Percentiles rank a stretch among this genome's conserved stretches.
Evolutionary conservation across 2,888 invertebrate genomes (phyloP).

Genomic region (Rhopalosiphum nymphaeae): DNA sequence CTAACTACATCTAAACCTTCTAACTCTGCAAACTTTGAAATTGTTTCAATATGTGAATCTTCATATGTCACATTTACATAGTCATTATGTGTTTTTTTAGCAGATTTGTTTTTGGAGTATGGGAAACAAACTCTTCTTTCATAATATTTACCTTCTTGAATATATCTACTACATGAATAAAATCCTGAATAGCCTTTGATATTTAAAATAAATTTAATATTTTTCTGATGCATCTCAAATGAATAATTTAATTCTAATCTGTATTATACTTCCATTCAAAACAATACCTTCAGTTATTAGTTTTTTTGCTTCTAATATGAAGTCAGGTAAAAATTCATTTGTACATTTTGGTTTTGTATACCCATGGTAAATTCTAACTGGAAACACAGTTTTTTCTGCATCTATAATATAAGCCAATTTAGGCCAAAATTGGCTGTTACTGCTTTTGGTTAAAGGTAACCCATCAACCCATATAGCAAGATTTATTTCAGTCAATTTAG

Average conservation of each 20-base stretch:
- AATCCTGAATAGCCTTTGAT: not conserved
- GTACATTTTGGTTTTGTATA: not conserved
- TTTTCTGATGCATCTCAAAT: not conserved
- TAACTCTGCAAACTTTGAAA: not conserved
- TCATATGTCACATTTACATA: not conserved
- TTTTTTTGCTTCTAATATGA: not conserved
- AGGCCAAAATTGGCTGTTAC: not conserved
- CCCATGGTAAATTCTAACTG: not conserved
- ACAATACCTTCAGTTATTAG: not conserved
- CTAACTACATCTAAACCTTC: not conserved
- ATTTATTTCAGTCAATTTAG: not conserved
- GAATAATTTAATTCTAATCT: not conserved
- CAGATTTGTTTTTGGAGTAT: not conserved
- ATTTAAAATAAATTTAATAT: not conserved
- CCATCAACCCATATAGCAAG: not conserved
- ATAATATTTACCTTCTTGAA: not conserved
- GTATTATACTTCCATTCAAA: not conserved
- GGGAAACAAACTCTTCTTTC: not conserved
- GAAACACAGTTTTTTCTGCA: not conserved
- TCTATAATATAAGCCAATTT: not conserved
- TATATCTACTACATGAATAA: not conserved
- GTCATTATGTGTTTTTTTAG: not conserved
- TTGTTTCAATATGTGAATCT: not conserved
- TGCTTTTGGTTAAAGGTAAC: not conserved
- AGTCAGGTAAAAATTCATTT: not conserved